Evolutionary conservation across 2,797 vertebrate genomes (phyloP), one percentile per base, ranked within the genome.

Genomic region (Acrossocheilus wenchowensis): DNA sequence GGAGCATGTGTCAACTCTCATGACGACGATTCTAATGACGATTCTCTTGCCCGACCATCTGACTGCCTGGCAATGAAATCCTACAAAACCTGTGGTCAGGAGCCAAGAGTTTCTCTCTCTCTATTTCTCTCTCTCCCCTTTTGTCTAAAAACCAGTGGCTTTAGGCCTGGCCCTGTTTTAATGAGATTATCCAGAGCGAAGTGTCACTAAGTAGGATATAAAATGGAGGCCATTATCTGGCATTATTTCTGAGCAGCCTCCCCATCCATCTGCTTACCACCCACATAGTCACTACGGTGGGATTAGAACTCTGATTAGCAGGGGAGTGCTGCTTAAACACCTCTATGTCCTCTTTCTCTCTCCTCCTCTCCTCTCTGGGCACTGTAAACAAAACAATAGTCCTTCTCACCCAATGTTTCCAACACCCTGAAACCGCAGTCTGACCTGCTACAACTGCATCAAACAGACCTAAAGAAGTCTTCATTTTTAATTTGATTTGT

Each of bases 131-230:
- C 71, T 79, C 50, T 26, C 48, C 82, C 26, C 84, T 85, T 90
- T 89, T 90, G 85, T 89, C 68, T 89, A 78, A 89, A 92, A 90
- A 90, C 75, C 81, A 86, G 78, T 74, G 86, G 90, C 90, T 91
- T 91, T 88, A 90, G 90, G 90, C 91, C 91, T 89, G 90, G 92
- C 92, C 94, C 89, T 91, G 85, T 93, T 96, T 95, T 95, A 96
- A 96, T 95, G 93, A 96, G 96, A 96, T 96, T 96, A 96, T 94
- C 95, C 93, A 93, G 92, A 94, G 94, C 94, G 92, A 94, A 96
- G 95, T 96, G 95, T 96, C 95, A 95, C 94, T 96, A 96, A 96
- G 95, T 95, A 96, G 95, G 95, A 96, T 95, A 95, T 96, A 95
- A 96, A 96, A 96, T 95, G 94, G 95, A 95, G 95, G 95, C 94